phyloP scores from a whole-genome alignment of 2,797 vertebrate species.

The Pseudochirops cupreus region DNA sequence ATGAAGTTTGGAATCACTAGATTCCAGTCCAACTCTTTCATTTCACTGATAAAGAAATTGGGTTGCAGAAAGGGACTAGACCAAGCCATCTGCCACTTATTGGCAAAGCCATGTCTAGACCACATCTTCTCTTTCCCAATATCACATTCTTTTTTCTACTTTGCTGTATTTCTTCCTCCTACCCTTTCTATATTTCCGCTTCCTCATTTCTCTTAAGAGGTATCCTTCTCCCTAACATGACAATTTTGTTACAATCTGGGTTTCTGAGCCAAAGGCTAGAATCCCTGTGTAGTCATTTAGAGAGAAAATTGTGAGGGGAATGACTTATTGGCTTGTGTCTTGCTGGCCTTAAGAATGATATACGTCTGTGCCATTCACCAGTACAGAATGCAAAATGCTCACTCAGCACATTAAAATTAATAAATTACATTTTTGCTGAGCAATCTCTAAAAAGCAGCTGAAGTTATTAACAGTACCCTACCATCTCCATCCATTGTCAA shows the following conservation, averaged over 20 bases:
- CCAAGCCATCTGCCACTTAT: background rate
- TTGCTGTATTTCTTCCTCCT: background rate
- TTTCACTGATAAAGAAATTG: background rate
- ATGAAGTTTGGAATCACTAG: too few relatives aligned
- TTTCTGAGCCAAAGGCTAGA: background rate
- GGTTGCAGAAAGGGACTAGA: background rate
- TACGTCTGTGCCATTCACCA: background rate
- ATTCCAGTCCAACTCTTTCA: background rate
- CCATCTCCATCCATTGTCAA: background rate
- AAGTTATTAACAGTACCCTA: background rate
- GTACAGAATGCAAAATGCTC: background rate
- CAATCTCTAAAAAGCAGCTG: background rate
- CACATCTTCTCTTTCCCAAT: background rate
- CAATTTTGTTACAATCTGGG: background rate
- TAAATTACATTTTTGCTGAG: conserved; percentile 12
- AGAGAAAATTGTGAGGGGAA: background rate
- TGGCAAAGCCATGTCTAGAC: background rate
- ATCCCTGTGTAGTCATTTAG: background rate
- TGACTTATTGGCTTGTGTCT: background rate
- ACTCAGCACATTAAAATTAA: conserved; percentile 23
- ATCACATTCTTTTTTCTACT: background rate
- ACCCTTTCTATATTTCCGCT: background rate
- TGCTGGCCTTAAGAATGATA: background rate
- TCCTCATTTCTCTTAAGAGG: background rate
- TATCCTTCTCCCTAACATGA: background rate